phyloP scores from a whole-genome alignment of 2,113 vertebrate species.

The Leptodactylus fuscus region DNA sequence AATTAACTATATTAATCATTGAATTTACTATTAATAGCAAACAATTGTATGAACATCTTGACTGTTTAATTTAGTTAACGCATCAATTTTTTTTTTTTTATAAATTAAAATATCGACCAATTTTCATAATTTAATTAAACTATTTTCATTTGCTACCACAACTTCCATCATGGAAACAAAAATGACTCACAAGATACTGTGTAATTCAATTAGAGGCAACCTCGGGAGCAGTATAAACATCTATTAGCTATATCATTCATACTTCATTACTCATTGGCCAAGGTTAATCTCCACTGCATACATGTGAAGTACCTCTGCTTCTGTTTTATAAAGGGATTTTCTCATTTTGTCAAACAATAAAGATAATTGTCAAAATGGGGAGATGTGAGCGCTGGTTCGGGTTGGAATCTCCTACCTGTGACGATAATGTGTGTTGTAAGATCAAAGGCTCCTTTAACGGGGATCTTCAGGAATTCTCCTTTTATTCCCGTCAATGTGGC shows the following conservation, averaged over 20 bases:
- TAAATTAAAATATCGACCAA: background rate
- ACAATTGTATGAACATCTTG: background rate
- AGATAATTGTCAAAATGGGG: conserved; percentile 23
- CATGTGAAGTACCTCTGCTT: conserved; percentile 13
- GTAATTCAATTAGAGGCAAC: conserved; percentile 51
- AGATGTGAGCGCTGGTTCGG: background rate
- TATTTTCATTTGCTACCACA: conserved; percentile 35
- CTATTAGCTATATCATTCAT: conserved; percentile 55
- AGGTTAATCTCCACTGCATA: conserved; percentile 52
- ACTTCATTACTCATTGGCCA: conserved; percentile 50
- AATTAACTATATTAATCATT: too few species aligned
- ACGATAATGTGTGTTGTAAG: background rate
- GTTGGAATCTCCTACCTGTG: background rate
- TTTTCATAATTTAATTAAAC: conserved; percentile 18
- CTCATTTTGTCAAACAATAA: conserved; percentile 49
- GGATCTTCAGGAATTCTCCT: too few species aligned
- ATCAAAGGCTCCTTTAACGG: background rate
- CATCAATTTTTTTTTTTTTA: background rate
- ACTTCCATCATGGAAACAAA: background rate
- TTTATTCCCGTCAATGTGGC: too few species aligned
- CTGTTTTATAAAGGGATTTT: conserved; percentile 54
- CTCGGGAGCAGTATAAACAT: conserved; percentile 47
- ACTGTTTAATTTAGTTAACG: background rate
- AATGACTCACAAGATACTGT: conserved; percentile 45
- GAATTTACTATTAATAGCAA: background rate